These are phyloP conservation scores for Epinephelus fuscoguttatus DNA, from an alignment of 2,113 vertebrate genomes.

Conservation along the genomic window DNA sequence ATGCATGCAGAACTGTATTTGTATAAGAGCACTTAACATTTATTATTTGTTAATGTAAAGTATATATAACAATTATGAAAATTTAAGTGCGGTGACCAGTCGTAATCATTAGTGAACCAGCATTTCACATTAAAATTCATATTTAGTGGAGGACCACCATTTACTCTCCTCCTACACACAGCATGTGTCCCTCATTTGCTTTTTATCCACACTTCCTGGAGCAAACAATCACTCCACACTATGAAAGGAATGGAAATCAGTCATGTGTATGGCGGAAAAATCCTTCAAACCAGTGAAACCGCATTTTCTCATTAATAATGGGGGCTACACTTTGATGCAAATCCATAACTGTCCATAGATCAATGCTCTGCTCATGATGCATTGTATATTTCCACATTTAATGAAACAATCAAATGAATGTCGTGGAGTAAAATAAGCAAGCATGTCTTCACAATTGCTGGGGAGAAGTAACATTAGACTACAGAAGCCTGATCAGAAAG, in stretches of 20 bases:
- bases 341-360: slow-evolving; percentile 22
- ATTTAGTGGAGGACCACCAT: not conserved
- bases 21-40: not conserved
- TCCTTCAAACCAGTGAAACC: slow-evolving; percentile 3
- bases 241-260: slow-evolving; percentile 36
- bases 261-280: slow-evolving; percentile 7
- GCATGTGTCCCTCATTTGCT: slow-evolving; percentile 8
- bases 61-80: not conserved
- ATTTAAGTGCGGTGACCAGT: not conserved
- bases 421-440: not conserved
- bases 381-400: not conserved
- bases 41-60: not conserved
- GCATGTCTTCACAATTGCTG: not conserved
- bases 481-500: not conserved
- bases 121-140: not conserved
- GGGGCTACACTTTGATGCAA: not conserved
- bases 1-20: not conserved
- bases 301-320: slow-evolving; percentile 26
- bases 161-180: not conserved
- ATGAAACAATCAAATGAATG: slow-evolving; percentile 1
- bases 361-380: not conserved
- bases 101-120: not conserved
- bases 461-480: not conserved
- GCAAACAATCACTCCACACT: slow-evolving; percentile 6
- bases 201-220: slow-evolving; percentile 19